Evolutionary conservation across 2,113 vertebrate species (phyloP).

Genomic region (Bos indicus): DNA sequence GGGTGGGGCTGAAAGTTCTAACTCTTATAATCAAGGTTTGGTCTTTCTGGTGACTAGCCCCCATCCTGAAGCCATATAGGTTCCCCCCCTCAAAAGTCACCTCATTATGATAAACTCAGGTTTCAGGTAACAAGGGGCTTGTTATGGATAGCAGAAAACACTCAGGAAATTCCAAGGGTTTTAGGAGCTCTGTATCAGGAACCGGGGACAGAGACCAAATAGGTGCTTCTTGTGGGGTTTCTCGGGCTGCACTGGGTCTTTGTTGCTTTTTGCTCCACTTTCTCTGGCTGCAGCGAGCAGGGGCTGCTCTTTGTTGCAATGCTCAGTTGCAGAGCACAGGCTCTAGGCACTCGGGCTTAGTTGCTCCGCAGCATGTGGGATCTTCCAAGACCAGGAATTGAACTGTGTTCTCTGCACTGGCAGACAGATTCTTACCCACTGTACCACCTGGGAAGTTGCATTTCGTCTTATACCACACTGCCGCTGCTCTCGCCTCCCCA

Average conservation of each 20-base stretch:
- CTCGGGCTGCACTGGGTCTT: rapidly evolving
- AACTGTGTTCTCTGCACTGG: background rate
- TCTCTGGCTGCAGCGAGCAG: background rate
- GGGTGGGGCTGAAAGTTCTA: background rate
- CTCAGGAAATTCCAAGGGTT: background rate
- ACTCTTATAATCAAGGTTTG: background rate
- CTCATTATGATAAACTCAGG: background rate
- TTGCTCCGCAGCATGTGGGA: background rate
- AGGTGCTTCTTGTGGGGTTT: background rate
- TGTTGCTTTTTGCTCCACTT: background rate
- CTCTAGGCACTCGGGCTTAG: background rate
- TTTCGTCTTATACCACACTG: background rate
- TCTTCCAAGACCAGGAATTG: background rate
- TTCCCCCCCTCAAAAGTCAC: background rate
- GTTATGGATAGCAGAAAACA: background rate
- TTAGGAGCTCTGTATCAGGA: background rate
- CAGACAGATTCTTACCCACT: background rate
- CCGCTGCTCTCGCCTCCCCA: background rate
- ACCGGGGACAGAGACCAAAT: background rate
- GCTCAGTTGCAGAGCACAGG: background rate
- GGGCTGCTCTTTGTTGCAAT: background rate
- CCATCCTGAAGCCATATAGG: background rate
- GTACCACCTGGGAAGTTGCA: background rate
- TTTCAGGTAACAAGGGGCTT: background rate
- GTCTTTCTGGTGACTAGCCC: background rate